phyloP scores from a whole-genome alignment of 2,113 vertebrate species.

The Eira barbara region DNA sequence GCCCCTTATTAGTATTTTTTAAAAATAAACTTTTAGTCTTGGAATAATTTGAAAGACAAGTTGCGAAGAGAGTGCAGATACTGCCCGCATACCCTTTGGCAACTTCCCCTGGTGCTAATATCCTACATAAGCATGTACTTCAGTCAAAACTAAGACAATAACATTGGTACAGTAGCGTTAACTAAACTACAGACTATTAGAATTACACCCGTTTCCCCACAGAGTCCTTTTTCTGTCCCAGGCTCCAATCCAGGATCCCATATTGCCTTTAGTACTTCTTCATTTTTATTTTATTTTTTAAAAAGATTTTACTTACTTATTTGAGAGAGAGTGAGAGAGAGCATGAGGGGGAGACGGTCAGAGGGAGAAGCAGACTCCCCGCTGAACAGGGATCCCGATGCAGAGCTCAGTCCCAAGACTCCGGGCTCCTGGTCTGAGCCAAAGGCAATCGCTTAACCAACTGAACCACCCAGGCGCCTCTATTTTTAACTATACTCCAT shows the following conservation, averaged over 20 bases:
- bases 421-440: not conserved
- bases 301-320: not conserved
- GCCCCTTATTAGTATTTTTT: not conserved
- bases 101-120: not conserved
- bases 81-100: not conserved
- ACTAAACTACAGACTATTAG: not conserved
- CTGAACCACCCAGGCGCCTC: not conserved
- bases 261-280: not conserved
- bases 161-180: not conserved
- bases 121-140: not conserved
- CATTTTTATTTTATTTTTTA: not conserved
- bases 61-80: not conserved
- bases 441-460: not conserved
- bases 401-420: not conserved
- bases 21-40: not conserved
- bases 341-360: too few species aligned
- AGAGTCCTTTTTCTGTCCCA: not conserved
- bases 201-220: not conserved
- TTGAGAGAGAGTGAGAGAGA: not conserved
- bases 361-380: not conserved
- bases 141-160: not conserved
- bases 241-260: not conserved
- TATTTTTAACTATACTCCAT: not conserved
- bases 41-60: not conserved
- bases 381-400: accelerated